Percentiles rank a stretch among this genome's conserved stretches.
phyloP scores from a whole-genome alignment of 2,888 invertebrate genomes.

The Pandemis cinnamomeana region DNA sequence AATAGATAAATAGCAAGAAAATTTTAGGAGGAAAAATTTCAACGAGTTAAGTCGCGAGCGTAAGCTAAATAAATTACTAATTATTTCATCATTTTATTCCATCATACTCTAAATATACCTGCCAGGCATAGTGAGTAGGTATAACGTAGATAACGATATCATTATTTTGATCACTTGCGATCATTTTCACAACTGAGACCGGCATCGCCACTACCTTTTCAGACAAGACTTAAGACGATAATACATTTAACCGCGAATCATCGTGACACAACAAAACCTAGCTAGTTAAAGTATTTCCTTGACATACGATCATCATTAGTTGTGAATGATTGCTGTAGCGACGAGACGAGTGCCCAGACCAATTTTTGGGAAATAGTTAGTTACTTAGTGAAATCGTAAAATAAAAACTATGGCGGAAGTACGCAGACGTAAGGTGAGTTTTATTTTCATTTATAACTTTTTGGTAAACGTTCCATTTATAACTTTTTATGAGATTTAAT shows the following conservation, averaged over 20 bases:
- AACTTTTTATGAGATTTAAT: background rate
- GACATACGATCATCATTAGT: conserved; percentile 10
- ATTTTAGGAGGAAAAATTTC: no score
- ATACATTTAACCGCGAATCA: conserved; percentile 15
- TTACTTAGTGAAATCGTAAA: conserved; percentile 1
- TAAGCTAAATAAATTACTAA: background rate
- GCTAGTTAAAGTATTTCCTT: conserved; percentile 28
- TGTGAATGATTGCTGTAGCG: conserved; percentile 14
- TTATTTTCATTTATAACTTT: background rate
- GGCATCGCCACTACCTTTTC: conserved; percentile 1
- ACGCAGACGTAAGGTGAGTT: conserved; percentile 68
- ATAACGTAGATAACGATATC: conserved; percentile 17
- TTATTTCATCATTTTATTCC: conserved; percentile 4
- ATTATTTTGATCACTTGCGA: conserved; percentile 2
- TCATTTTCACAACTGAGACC: conserved; percentile 4
- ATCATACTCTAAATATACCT: conserved; percentile 1
- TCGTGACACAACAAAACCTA: conserved; percentile 25
- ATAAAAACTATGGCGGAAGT: conserved; percentile 55
- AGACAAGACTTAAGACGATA: conserved; percentile 4
- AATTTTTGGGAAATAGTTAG: background rate
- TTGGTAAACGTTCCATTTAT: background rate
- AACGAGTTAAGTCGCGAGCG: no score
- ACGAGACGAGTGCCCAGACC: conserved; percentile 9
- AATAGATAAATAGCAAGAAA: no score
- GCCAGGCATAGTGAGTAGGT: background rate